phyloP scores from a whole-genome alignment of 2,797 vertebrate genomes.

The Rallus crepitans region DNA sequence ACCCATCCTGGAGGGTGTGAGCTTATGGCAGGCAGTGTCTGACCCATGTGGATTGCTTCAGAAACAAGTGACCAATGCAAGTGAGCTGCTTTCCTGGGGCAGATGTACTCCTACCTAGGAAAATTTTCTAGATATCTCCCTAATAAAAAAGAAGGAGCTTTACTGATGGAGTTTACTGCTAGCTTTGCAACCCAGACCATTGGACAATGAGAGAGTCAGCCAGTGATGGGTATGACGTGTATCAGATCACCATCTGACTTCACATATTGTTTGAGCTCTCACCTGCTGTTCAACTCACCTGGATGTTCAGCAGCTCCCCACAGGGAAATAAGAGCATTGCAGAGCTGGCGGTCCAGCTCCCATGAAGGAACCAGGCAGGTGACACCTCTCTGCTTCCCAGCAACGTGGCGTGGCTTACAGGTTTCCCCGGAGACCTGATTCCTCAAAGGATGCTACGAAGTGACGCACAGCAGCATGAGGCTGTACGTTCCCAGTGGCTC shows the following conservation, averaged over 20 bases:
- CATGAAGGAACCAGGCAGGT: fast-evolving
- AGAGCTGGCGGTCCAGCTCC: background rate
- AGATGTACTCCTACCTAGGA: background rate
- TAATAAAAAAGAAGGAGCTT: background rate
- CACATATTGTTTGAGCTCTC: background rate
- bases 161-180: background rate
- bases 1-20: background rate
- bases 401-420: background rate
- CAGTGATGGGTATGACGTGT: background rate
- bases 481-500: background rate
- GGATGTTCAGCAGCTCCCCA: background rate
- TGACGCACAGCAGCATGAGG: background rate
- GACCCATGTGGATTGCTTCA: background rate
- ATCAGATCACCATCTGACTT: background rate
- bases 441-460: background rate
- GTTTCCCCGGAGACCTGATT: background rate
- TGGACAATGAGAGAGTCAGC: background rate
- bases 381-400: background rate
- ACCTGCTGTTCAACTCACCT: background rate
- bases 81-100: background rate
- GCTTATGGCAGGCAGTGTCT: background rate
- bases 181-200: background rate
- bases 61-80: background rate
- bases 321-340: fast-evolving
- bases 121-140: background rate